phyloP scores from a whole-genome alignment of 1,140 invertebrate genomes.

The Ceratina japonica region DNA sequence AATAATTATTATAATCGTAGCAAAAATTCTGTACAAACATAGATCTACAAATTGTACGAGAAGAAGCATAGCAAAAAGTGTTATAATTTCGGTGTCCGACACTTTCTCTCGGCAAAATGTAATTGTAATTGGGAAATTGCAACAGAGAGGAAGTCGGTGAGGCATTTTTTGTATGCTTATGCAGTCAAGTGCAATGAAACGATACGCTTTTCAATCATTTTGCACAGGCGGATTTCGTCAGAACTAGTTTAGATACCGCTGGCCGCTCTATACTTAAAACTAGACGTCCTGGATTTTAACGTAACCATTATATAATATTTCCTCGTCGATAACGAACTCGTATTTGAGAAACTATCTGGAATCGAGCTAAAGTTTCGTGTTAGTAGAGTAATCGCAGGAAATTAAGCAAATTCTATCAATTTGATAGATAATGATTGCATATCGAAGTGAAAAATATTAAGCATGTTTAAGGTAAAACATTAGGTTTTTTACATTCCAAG shows the following conservation, averaged over 20 bases:
- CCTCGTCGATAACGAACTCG: too few species aligned
- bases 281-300: neutral
- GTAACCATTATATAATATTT: neutral
- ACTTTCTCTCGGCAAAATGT: conserved; percentile 36
- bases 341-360: too few species aligned
- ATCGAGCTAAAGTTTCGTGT: too few species aligned
- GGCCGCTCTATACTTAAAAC: neutral
- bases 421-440: too few species aligned
- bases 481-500: too few species aligned
- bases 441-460: too few species aligned
- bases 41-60: neutral
- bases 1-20: too few species aligned
- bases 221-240: conserved; percentile 1
- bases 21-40: too few species aligned
- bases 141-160: conserved; percentile 1
- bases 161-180: neutral
- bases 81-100: neutral
- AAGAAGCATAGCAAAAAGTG: conserved; percentile 2
- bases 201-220: neutral
- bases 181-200: neutral
- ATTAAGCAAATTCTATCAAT: too few species aligned
- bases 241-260: neutral
- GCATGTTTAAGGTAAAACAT: too few species aligned
- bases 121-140: conserved; percentile 17
- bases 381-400: too few species aligned